These are phyloP conservation scores for Drosophila demipolita DNA, from an alignment of 2,888 invertebrate genomes.

Conservation along the genomic window DNA sequence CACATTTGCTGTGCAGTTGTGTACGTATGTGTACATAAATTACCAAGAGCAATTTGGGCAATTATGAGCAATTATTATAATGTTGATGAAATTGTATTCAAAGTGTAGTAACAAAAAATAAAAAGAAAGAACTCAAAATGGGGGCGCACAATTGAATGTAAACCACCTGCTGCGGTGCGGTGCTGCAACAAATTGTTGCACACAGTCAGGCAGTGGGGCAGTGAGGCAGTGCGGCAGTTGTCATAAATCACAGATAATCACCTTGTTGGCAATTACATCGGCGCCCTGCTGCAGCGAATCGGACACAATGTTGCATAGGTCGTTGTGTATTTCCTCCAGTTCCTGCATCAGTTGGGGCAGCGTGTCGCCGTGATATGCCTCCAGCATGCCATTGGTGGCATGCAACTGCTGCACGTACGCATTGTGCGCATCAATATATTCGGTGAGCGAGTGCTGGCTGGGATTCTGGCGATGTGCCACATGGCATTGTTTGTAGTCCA, in stretches of 20 bases:
- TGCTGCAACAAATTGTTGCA: constrained; percentile 59
- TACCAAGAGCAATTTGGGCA: constrained; percentile 64
- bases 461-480: constrained; percentile 91
- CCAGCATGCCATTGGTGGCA: constrained; percentile 96
- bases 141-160: constrained; percentile 23
- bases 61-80: constrained; percentile 73
- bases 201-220: background rate
- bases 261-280: constrained; percentile 93
- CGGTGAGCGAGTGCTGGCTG: constrained; percentile 89
- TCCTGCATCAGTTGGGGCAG: constrained; percentile 95
- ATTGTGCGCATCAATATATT: constrained; percentile 96
- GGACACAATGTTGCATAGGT: constrained; percentile 94
- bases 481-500: constrained; percentile 95
- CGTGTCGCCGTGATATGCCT: constrained; percentile 93
- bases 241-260: constrained; percentile 85
- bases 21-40: constrained; percentile 59
- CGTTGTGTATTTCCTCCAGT: constrained; percentile 96
- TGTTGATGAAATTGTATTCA: constrained; percentile 50
- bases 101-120: constrained; percentile 2
- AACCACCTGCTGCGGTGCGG: constrained; percentile 40
- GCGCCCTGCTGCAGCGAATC: constrained; percentile 95
- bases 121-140: constrained; percentile 22
- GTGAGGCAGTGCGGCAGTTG: background rate
- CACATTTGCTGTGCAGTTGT: constrained; percentile 29
- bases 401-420: constrained; percentile 96